Conservation (phyloP, 1,140 invertebrate genomes). For the Calosoma granatense region DNA sequence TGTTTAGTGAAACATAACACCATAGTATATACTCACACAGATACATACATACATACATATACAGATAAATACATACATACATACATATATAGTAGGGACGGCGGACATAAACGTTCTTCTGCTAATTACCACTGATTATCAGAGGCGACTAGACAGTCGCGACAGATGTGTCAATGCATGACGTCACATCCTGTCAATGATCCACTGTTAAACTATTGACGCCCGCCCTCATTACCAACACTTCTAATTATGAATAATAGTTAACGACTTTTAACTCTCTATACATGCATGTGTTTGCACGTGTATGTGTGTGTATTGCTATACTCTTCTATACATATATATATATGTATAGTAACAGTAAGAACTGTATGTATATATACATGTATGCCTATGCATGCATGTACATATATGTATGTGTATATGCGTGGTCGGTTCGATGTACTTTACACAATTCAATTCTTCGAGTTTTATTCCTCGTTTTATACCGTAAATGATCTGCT, state of each 20-base stretch:
- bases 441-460: no score
- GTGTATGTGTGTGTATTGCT: not conserved
- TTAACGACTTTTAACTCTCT: not conserved
- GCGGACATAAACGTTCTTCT: no score
- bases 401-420: not conserved
- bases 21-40: no score
- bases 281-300: not conserved
- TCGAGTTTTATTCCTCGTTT: no score
- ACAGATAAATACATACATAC: no score
- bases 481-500: no score
- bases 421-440: no score
- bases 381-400: not conserved
- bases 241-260: slow-evolving; percentile 4
- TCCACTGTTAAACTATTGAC: slow-evolving; percentile 3
- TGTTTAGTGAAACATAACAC: no score
- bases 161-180: slow-evolving; percentile 4
- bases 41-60: no score
- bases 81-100: no score
- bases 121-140: not conserved
- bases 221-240: not conserved
- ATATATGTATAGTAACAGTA: no score
- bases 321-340: not conserved
- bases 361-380: no score
- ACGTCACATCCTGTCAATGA: slow-evolving; percentile 7
- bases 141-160: not conserved